Percentiles rank a stretch among this genome's conserved stretches.
Evolutionary conservation across 2,888 invertebrate species (phyloP).

Genomic region (Catocala nupta): DNA sequence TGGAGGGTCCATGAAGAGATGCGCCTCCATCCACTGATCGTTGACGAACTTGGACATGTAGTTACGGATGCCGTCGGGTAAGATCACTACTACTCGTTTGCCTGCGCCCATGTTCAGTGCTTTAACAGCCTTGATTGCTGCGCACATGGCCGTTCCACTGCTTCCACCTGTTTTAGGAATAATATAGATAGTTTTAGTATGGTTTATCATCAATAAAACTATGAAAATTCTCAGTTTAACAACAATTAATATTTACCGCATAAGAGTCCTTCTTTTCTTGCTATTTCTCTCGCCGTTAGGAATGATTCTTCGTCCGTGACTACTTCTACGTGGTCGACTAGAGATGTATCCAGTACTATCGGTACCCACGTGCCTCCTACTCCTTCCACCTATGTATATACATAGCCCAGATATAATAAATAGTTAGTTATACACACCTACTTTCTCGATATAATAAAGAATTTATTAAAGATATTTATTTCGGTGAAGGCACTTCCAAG

Average conservation of each 20-base stretch:
- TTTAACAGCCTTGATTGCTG: constrained; percentile 72
- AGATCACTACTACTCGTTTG: constrained; percentile 91
- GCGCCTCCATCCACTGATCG: constrained; percentile 95
- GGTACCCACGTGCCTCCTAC: constrained; percentile 97
- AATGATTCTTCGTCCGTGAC: constrained; percentile 93
- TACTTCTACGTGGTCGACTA: constrained; percentile 94
- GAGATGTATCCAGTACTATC: constrained; percentile 92
- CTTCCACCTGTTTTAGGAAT: constrained; percentile 92
- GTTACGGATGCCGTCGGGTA: constrained; percentile 97
- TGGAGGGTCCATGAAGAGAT: constrained; percentile 57
- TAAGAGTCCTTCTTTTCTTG: constrained; percentile 95
- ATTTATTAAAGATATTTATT: no score
- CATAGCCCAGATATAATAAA: no score
- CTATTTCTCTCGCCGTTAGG: constrained; percentile 92
- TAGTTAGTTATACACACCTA: no score
- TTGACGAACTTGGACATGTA: constrained; percentile 97
- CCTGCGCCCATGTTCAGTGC: constrained; percentile 90
- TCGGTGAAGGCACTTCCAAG: no score
- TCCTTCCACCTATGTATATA: constrained; percentile 85
- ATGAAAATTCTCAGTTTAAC: no score
- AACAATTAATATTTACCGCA: constrained; percentile 89
- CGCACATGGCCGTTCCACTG: constrained; percentile 92
- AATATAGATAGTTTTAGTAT: no score
- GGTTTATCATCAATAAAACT: no score
- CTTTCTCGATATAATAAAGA: not conserved